A percentile compares a stretch with the other conserved stretches of the same genome.
Conservation (phyloP, 1,140 invertebrate genomes). For the Pachypeltis micranthus region DNA sequence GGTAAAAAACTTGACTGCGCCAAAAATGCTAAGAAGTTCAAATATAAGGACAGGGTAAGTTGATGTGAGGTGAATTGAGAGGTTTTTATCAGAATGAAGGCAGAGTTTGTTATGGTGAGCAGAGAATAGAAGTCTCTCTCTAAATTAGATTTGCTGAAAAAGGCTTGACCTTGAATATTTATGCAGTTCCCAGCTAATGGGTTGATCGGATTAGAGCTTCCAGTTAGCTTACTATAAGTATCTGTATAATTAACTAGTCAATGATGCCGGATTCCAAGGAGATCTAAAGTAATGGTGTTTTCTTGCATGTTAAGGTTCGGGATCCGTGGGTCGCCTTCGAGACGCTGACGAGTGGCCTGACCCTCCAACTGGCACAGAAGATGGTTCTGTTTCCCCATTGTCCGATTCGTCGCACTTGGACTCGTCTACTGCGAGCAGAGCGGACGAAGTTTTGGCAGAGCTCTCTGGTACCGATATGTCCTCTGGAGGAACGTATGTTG, state of each 20-base stretch:
- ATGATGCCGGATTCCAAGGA: background rate
- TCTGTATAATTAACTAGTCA: too few relatives aligned
- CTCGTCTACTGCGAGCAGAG: slow-evolving; percentile 18
- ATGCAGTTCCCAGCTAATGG: too few relatives aligned
- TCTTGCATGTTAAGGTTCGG: slow-evolving; percentile 25
- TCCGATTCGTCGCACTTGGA: slow-evolving; percentile 41
- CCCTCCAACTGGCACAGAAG: slow-evolving; percentile 49
- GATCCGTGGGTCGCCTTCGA: slow-evolving; percentile 36
- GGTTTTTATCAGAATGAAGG: too few relatives aligned
- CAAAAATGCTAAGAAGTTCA: too few relatives aligned
- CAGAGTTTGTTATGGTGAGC: too few relatives aligned
- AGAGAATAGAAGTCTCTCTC: too few relatives aligned
- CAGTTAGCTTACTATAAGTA: background rate
- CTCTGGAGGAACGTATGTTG: slow-evolving; percentile 57
- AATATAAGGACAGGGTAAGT: too few relatives aligned
- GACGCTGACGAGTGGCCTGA: slow-evolving; percentile 54
- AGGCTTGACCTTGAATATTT: too few relatives aligned
- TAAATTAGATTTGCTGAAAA: too few relatives aligned
- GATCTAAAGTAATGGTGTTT: background rate
- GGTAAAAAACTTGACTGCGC: too few relatives aligned
- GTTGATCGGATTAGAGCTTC: background rate
- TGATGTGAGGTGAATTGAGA: too few relatives aligned
- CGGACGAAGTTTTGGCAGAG: slow-evolving; percentile 38
- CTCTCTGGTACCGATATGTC: slow-evolving; percentile 41
- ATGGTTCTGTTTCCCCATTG: slow-evolving; percentile 50